A percentile compares a stretch with the other conserved stretches of the same genome.
Evolutionary conservation across 1,140 invertebrate genomes (phyloP).

Genomic region (Octopus sinensis): DNA sequence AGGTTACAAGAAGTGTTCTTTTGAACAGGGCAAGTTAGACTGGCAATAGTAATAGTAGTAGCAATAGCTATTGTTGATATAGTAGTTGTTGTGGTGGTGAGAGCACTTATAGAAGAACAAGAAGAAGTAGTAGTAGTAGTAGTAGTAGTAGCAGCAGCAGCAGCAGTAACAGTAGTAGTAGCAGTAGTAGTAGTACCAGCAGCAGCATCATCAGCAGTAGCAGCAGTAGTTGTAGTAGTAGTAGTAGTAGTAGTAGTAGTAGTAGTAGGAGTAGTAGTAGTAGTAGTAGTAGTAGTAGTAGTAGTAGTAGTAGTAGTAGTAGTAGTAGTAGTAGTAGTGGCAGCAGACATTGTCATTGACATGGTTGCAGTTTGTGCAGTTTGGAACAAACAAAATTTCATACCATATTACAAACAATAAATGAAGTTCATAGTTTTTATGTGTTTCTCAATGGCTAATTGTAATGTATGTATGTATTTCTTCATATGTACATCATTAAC

Average conservation of each 20-base stretch:
- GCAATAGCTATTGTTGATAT: conserved; percentile 12
- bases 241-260: conserved; percentile 1
- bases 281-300: conserved; percentile 18
- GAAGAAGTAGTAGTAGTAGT: conserved; percentile 17
- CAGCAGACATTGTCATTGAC: too few relatives aligned
- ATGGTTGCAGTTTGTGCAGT: too few relatives aligned
- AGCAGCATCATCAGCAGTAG: not conserved
- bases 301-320: conserved; percentile 15
- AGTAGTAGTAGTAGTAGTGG: too few relatives aligned
- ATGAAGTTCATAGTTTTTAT: too few relatives aligned
- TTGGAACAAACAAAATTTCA: too few relatives aligned
- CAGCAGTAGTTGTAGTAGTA: not conserved
- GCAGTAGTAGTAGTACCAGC: not conserved
- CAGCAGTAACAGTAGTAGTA: conserved; percentile 14
- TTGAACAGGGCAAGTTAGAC: too few relatives aligned
- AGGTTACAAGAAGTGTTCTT: too few relatives aligned
- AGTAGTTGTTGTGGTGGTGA: conserved; percentile 13
- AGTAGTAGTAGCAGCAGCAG: conserved; percentile 13
- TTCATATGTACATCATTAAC: too few relatives aligned
- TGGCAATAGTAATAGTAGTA: conserved; percentile 15
- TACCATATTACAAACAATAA: too few relatives aligned
- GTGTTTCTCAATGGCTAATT: too few relatives aligned
- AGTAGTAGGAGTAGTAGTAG: too few relatives aligned
- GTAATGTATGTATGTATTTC: too few relatives aligned
- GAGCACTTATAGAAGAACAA: conserved; percentile 12